phyloP scores from a whole-genome alignment of 1,140 invertebrate genomes.

The Akabosia matsudoensis region DNA sequence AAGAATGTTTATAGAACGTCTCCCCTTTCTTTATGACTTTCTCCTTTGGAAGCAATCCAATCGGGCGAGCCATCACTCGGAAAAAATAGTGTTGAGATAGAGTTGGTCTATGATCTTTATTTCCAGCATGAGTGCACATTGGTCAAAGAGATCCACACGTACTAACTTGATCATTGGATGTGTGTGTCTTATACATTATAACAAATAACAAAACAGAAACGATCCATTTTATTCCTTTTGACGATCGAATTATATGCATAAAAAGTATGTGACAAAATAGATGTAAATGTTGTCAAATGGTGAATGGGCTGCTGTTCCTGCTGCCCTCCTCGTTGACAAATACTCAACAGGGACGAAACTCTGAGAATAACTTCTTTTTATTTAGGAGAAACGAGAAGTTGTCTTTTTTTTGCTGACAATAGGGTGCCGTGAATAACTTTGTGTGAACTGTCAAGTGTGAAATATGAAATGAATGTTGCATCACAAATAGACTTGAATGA shows the following conservation, averaged over 20 bases:
- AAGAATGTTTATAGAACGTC: background rate
- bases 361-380: background rate
- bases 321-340: too few relatives aligned
- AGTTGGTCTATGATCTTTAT: slow-evolving; percentile 43
- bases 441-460: slow-evolving; percentile 23
- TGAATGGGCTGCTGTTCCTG: too few relatives aligned
- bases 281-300: background rate
- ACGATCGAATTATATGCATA: too few relatives aligned
- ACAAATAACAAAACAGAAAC: too few relatives aligned
- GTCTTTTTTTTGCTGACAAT: slow-evolving; percentile 6
- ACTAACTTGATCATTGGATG: background rate
- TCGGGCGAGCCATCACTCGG: background rate
- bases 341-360: too few relatives aligned
- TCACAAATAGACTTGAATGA: slow-evolving; percentile 8
- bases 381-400: background rate
- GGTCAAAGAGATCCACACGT: slow-evolving; percentile 42
- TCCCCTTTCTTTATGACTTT: background rate
- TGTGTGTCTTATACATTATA: too few relatives aligned
- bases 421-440: slow-evolving; percentile 3
- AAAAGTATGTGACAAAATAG: too few relatives aligned
- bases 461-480: slow-evolving; percentile 26
- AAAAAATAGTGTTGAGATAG: background rate
- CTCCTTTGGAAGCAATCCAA: background rate
- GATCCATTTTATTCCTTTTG: too few relatives aligned
- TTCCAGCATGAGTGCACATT: slow-evolving; percentile 46